These are phyloP conservation scores for Dendrophyllia cribrosa DNA, from an alignment of 64 coral and sea anemone species.

Conservation along the genomic window DNA sequence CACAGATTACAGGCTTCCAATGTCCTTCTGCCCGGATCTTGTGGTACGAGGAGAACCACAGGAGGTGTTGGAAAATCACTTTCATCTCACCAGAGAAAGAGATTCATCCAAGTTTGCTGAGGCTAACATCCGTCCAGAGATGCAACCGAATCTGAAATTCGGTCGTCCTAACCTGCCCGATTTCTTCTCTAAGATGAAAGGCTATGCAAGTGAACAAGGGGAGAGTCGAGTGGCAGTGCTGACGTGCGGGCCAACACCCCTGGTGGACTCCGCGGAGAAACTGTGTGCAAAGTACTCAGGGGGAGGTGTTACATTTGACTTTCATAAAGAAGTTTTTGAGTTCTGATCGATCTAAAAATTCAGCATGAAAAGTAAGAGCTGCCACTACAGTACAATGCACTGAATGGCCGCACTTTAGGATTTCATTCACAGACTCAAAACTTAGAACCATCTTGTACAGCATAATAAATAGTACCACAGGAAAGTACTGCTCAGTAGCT, in stretches of 20 bases:
- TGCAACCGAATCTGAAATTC: conserved; percentile 66
- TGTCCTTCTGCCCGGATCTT: conserved; percentile 79
- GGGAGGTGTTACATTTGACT: conserved; percentile 74
- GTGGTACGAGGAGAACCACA: conserved; percentile 42
- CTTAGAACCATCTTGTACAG: too few species aligned
- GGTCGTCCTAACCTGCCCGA: conserved; percentile 69
- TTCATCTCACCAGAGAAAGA: conserved; percentile 79
- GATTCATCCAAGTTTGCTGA: conserved; percentile 74
- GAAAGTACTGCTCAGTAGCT: too few species aligned
- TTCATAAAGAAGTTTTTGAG: conserved; percentile 85
- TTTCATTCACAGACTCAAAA: too few species aligned
- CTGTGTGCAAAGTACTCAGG: conserved; percentile 63
- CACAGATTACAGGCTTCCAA: conserved; percentile 50
- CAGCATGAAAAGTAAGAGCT: too few species aligned
- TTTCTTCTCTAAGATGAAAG: conserved; percentile 73
- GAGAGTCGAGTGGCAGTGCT: conserved; percentile 66
- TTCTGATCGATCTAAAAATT: conserved; percentile 24
- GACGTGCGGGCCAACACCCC: conserved; percentile 63
- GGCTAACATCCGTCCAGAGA: conserved; percentile 71
- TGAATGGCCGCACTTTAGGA: too few species aligned
- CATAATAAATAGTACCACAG: too few species aligned
- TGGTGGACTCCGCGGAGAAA: conserved; percentile 67
- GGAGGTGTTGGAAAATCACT: conserved; percentile 69
- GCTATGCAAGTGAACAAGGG: conserved; percentile 20
- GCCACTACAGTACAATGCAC: too few species aligned